Evolutionary conservation across 2,797 vertebrate species (phyloP).

Genomic region (Phoxinus dragarum): DNA sequence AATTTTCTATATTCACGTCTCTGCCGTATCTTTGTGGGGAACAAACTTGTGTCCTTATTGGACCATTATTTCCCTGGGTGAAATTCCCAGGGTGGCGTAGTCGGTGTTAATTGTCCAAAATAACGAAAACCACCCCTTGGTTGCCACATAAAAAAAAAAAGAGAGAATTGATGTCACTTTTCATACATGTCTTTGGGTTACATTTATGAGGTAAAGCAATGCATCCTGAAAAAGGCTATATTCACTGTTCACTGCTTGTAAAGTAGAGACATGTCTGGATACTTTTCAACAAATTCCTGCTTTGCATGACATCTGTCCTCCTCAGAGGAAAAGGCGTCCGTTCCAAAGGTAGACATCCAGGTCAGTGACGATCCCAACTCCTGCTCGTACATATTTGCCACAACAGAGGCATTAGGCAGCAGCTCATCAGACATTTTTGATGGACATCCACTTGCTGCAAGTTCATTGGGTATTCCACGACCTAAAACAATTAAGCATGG

Average conservation of each 20-base stretch:
- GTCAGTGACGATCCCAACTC: conserved; percentile 47
- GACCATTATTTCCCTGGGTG: too few species aligned
- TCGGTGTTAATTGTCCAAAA: too few species aligned
- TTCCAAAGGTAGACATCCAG: conserved; percentile 28
- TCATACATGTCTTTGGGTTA: conserved; percentile 34
- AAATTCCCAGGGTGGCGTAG: too few species aligned
- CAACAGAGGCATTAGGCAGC: conserved; percentile 44
- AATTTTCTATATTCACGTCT: too few species aligned
- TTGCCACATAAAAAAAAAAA: too few species aligned
- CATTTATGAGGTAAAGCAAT: conserved; percentile 37
- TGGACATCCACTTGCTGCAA: conserved; percentile 46
- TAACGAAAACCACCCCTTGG: too few species aligned
- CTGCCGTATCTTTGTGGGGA: too few species aligned
- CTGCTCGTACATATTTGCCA: conserved; percentile 43
- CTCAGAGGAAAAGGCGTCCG: conserved; percentile 40
- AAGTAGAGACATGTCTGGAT: conserved; percentile 42
- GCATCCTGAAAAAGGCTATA: conserved; percentile 36
- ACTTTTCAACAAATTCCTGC: conserved; percentile 29
- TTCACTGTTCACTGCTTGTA: conserved; percentile 39
- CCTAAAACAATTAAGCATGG: conserved; percentile 32
- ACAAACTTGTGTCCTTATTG: too few species aligned
- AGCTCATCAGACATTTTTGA: conserved; percentile 34
- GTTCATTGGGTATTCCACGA: conserved; percentile 48
- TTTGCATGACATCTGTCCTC: conserved; percentile 46
- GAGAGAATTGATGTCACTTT: background rate